Evolutionary conservation across 92 coral and sea anemone genomes (phyloP).

Genomic region (Parazoanthus darwini): DNA sequence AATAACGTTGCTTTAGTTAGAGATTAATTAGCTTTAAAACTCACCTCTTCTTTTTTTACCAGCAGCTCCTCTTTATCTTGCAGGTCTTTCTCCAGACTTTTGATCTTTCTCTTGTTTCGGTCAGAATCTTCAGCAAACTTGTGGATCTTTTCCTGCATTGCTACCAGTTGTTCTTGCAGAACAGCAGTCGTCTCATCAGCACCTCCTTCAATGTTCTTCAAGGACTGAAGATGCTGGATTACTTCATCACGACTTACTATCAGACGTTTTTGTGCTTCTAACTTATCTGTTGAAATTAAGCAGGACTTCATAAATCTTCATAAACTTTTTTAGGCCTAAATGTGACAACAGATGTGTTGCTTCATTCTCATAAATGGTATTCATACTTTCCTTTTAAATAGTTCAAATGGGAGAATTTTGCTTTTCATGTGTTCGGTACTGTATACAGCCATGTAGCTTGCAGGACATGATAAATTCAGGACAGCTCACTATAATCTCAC

Average conservation of each 20-base stretch:
- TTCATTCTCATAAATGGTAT: too few species aligned
- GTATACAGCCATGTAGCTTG: too few species aligned
- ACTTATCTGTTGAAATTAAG: constrained; percentile 55
- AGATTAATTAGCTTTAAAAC: not conserved
- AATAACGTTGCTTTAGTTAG: too few species aligned
- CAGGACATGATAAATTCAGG: too few species aligned
- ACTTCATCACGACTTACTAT: constrained; percentile 91
- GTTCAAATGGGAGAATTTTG: too few species aligned
- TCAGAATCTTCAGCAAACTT: constrained; percentile 90
- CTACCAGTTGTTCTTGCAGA: constrained; percentile 75
- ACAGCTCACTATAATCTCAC: too few species aligned
- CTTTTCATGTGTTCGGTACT: too few species aligned
- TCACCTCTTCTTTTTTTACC: constrained; percentile 79
- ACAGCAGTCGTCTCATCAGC: constrained; percentile 82
- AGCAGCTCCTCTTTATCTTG: constrained; percentile 77
- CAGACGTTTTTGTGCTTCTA: constrained; percentile 90
- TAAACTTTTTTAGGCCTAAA: too few species aligned
- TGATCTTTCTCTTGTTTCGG: constrained; percentile 64
- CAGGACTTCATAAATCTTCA: too few species aligned
- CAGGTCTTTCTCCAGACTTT: constrained; percentile 68
- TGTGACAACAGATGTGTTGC: too few species aligned
- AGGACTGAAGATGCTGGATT: constrained; percentile 83
- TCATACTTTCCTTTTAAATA: too few species aligned
- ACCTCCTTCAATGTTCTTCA: constrained; percentile 94
- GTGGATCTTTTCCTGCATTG: constrained; percentile 81